These are phyloP conservation scores for Tetrapedia diversipes DNA, from an alignment of 2,888 invertebrate genomes.

Conservation along the genomic window DNA sequence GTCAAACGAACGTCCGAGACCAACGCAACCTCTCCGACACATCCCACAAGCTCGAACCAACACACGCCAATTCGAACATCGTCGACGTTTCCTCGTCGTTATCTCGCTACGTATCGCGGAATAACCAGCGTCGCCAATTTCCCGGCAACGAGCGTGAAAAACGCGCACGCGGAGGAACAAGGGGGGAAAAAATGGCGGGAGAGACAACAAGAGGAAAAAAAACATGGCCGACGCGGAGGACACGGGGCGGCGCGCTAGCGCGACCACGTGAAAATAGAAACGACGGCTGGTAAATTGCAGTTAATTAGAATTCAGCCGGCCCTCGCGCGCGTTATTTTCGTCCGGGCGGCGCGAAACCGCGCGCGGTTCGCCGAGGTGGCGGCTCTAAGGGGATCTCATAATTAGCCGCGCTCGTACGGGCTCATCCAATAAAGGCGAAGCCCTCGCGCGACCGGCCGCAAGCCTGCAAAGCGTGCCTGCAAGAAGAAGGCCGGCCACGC, in stretches of 20 bases:
- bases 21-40: too few relatives aligned
- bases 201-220: neutral
- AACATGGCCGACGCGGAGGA: neutral
- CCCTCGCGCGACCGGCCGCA: conserved; percentile 64
- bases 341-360: conserved; percentile 23
- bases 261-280: conserved; percentile 40
- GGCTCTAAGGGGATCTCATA: conserved; percentile 74
- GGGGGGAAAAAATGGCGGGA: neutral
- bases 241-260: too few relatives aligned
- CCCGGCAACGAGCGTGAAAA: too few relatives aligned
- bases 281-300: conserved; percentile 43
- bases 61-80: neutral
- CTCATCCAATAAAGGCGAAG: conserved; percentile 78
- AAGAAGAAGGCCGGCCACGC: conserved; percentile 32
- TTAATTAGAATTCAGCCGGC: conserved; percentile 59
- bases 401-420: conserved; percentile 74
- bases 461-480: conserved; percentile 45
- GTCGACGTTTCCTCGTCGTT: conserved; percentile 5
- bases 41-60: too few relatives aligned
- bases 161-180: too few relatives aligned
- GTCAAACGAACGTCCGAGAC: too few relatives aligned
- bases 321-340: conserved; percentile 51
- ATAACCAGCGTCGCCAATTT: conserved; percentile 35
- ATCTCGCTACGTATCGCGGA: conserved; percentile 45
- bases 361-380: conserved; percentile 44